Base-by-base conservation (phyloP, 2,113 vertebrate species). In the Gulo gulo region DNA sequence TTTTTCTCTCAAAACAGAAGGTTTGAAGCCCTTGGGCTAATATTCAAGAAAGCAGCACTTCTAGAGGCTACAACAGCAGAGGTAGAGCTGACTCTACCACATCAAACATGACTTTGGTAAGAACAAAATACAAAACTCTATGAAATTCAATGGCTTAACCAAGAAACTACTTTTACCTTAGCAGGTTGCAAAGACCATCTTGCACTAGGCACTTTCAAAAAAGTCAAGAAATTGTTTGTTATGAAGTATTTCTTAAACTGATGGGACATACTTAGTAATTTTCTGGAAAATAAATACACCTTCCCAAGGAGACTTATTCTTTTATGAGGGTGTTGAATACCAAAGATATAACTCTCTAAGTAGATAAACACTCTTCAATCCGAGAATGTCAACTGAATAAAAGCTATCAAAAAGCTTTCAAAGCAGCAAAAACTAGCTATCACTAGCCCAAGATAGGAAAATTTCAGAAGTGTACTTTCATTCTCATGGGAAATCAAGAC, bases 361-460 rank as follows among this genome's bases (percentile, higher is more conserved):
- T 98, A 98, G 98, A 98, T 97, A 99, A 98, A 98, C 98, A 91
- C 96, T 97, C 97, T 98, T 98, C 98, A 97, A 96, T 65, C 91
- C 95, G 95, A 99, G 96, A 97, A 96, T 98, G 95, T 98, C 98
- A 98, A 98, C 92, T 98, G 95, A 93, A 97, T 12, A 1, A 98
- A 98, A 98, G 84, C 91, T 97, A 97, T 81, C 87, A 67, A 89
- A 85, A 98, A 97, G 96, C 80, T 97, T 98, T 97, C 88, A 96
- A 97, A 96, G 89, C 94, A 97, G 94, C 94, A 98, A 97, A 98
- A 98, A 98, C 98, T 98, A 98, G 98, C 98, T 98, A 88, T 95
- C 97, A 98, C 97, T 98, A 96, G 97, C 88, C 88, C 95, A 90
- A 98, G 95, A 98, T 59, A 67, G 76, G 34, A 82, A 71, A 79